Conservation (phyloP, 2,888 invertebrate species). For the Panzeria rudis region DNA sequence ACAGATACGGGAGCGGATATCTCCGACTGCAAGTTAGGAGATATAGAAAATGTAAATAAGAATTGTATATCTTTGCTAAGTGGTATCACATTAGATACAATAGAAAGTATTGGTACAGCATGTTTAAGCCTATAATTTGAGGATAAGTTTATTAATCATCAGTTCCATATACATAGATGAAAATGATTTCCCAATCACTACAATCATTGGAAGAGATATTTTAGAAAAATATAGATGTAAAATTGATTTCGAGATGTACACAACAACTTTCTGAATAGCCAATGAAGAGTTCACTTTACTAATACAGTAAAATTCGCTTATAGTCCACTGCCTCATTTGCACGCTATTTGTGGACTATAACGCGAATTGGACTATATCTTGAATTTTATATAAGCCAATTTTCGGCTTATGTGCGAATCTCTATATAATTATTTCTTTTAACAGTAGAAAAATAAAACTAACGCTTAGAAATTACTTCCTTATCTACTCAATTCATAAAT, state of each 20-base stretch:
- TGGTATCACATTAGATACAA: background rate
- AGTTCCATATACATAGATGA: background rate
- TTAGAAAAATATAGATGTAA: background rate
- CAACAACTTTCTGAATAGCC: no score
- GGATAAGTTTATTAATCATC: background rate
- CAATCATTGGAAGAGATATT: slow-evolving; percentile 13
- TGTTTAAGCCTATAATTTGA: background rate
- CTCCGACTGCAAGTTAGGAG: background rate
- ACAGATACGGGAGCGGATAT: slow-evolving; percentile 1
- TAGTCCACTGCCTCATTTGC: no score
- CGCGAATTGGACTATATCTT: no score
- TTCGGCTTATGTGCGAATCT: no score
- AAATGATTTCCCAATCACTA: background rate
- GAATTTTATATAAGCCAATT: no score
- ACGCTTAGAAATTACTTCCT: no score
- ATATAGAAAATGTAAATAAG: background rate
- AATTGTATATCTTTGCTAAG: background rate
- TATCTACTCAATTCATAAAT: no score
- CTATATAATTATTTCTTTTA: no score
- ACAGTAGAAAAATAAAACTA: no score
- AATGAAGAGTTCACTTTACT: no score
- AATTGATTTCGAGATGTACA: background rate
- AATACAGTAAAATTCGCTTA: no score
- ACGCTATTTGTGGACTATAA: no score
- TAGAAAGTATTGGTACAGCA: background rate